Evolutionary conservation across 2,113 vertebrate species (phyloP), one percentile per base, ranked within the genome.

Genomic region (Psammodynastes pulverulentus): DNA sequence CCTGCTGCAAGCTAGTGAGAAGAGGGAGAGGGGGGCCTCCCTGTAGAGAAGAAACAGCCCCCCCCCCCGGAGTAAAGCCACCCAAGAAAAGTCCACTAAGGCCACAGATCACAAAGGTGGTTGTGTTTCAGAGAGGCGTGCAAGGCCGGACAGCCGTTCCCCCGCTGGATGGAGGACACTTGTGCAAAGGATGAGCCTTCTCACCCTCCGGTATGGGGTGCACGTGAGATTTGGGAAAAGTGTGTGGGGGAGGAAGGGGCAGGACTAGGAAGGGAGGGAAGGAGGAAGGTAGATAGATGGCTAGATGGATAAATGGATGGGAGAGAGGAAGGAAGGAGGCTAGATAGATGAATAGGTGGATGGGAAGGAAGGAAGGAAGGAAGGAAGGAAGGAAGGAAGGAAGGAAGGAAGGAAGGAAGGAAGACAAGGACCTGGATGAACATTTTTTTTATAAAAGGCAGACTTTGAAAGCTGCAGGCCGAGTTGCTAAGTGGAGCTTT

Each of bases 401-500:
- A 52, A 52, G 51, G 51, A 53, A 21, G 52, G 52, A 53, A 21
- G 52, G 52, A 53, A 8, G 54, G 54, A 26, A 26, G 23, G 23
- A 26, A 24, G 54, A n/a, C n/a, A n/a, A n/a, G 89, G 26, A 13
- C 12, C 34, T 0, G 10, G 8, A 5, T 34, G 19, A 51, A 89
- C 1, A 5, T 8, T 62, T n/a, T 62, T 29, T 62, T 62, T 62
- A 72, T 6, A 23, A 67, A 6, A 51, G 45, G 43, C n/a, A 9
- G 3, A 15, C 67, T 8, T 3, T 0, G 34, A 88, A 51, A 84
- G 93, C 87, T 87, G 92, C 91, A 87, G 89, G 95, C 26, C 19
- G 95, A 96, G 93, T 92, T 93, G 93, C 84, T 94, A 93, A 95
- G 94, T 93, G 93, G 96, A 94, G 91, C 92, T 90, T 95, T 96